These are phyloP conservation scores for Microhierax caerulescens DNA, from an alignment of 2,797 vertebrate genomes.

Conservation along the genomic window DNA sequence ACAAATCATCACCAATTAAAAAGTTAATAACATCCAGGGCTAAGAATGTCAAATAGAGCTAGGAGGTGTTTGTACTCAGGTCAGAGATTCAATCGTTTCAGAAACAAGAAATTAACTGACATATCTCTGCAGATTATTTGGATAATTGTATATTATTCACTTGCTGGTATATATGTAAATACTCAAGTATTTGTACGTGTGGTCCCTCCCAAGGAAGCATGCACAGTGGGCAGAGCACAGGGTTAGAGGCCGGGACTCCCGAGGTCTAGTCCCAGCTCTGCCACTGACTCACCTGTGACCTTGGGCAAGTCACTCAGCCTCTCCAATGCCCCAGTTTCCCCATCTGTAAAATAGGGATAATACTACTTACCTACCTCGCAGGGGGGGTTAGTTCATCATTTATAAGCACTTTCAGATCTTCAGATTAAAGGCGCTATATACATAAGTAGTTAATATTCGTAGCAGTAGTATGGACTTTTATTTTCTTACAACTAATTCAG, in stretches of 20 bases:
- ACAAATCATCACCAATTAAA: neutral
- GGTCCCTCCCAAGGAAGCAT: neutral
- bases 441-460: neutral
- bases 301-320: conserved; percentile 63
- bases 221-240: neutral
- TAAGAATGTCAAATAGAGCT: neutral
- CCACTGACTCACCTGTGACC: conserved; percentile 27
- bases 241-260: neutral
- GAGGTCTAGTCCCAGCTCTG: neutral
- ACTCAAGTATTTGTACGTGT: neutral
- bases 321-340: conserved; percentile 57
- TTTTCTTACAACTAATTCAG: conserved; percentile 43
- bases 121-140: neutral
- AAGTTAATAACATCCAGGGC: neutral
- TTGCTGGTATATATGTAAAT: neutral
- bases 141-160: neutral
- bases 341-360: conserved; percentile 69
- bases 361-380: conserved; percentile 62
- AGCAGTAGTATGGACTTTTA: conserved; percentile 6
- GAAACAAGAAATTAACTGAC: neutral
- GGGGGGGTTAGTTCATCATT: conserved; percentile 52
- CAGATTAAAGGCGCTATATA: conserved; percentile 50
- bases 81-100: conserved; percentile 5
- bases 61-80: conserved; percentile 10
- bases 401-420: conserved; percentile 48